A percentile compares a stretch with the other conserved stretches of the same genome.
Evolutionary conservation across 2,888 invertebrate genomes (phyloP).

Genomic region (Leptinotarsa haldemani): DNA sequence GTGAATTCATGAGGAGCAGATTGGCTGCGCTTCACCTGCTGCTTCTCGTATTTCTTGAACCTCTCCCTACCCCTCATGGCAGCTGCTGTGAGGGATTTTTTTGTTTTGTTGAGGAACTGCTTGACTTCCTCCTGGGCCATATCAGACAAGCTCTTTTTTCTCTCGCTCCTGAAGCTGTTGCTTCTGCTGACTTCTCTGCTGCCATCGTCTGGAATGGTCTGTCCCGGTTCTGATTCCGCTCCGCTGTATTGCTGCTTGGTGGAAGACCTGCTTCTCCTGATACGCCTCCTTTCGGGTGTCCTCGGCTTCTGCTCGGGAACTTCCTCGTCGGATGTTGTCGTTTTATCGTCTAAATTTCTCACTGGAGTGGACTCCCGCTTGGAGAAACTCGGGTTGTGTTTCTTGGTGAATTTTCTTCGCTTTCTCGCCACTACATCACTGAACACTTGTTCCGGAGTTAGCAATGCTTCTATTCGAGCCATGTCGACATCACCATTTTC

Average conservation of each 20-base stretch:
- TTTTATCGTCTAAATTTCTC: slow-evolving; percentile 62
- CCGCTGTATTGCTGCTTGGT: slow-evolving; percentile 33
- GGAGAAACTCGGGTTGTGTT: slow-evolving; percentile 67
- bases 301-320: slow-evolving; percentile 52
- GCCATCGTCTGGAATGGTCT: slow-evolving; percentile 25
- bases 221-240: slow-evolving; percentile 43
- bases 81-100: slow-evolving; percentile 56
- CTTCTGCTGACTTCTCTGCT: slow-evolving; percentile 36
- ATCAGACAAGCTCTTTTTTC: slow-evolving; percentile 53
- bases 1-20: slow-evolving; percentile 70
- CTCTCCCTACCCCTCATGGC: slow-evolving; percentile 54
- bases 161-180: slow-evolving; percentile 32
- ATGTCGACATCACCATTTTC: slow-evolving; percentile 46
- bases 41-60: slow-evolving; percentile 55
- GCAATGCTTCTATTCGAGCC: slow-evolving; percentile 57
- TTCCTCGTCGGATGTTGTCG: slow-evolving; percentile 63
- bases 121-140: slow-evolving; percentile 59
- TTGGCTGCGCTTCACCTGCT: slow-evolving; percentile 68
- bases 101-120: slow-evolving; percentile 60
- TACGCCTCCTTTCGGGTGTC: slow-evolving; percentile 59
- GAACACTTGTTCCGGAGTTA: slow-evolving; percentile 67
- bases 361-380: slow-evolving; percentile 75
- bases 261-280: slow-evolving; percentile 46
- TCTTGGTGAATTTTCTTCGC: slow-evolving; percentile 73
- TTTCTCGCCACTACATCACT: slow-evolving; percentile 71